Evolutionary conservation across 2,797 vertebrate genomes (phyloP), one percentile per base, ranked within the genome.

Genomic region (Neosilurus hyrtlii): DNA sequence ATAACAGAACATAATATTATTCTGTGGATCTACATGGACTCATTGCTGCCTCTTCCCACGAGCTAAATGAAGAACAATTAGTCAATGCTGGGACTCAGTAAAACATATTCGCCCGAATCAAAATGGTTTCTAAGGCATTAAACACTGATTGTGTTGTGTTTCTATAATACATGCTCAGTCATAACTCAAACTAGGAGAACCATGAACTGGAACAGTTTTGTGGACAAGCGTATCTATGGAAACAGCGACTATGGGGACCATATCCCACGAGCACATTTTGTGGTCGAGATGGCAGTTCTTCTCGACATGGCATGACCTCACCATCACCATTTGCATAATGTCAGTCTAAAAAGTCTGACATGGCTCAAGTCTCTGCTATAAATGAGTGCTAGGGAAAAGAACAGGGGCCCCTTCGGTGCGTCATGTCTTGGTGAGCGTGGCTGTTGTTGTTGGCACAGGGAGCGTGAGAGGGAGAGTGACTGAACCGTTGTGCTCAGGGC

Each of bases 381-480:
- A 83, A 85, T 63, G 59, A 86, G 79, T 18, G 43, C 37, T 79
- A 35, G 78, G 80, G 37, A 62, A 77, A 76, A 81, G 49, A 71
- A 54, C 63, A 70, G 76, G 72, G 86, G 86, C 81, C 84, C 65
- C 84, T 86, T 78, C 51, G n/a, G 68, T 52, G 67, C 56, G 82
- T 86, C 82, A 72, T n/a, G 86, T 80, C 85, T 85, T 85, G 84
- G 83, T 83, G 79, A 82, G 80, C 72, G 12, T 67, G 80, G n/a
- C 49, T 89, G 83, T 89, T 89, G 85, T 86, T 80, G 79, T 89
- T 89, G 89, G 87, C 89, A 84, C 49, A 0, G 37, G 37, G 51
- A 65, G 54, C 61, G 43, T 54, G 79, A 78, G 78, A 79, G 51
- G 30, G 75, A 88, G 83, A 87, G 81, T 83, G 84, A 82, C 86